Evolutionary conservation across 2,888 invertebrate genomes (phyloP).

Genomic region (Papilio gigon): DNA sequence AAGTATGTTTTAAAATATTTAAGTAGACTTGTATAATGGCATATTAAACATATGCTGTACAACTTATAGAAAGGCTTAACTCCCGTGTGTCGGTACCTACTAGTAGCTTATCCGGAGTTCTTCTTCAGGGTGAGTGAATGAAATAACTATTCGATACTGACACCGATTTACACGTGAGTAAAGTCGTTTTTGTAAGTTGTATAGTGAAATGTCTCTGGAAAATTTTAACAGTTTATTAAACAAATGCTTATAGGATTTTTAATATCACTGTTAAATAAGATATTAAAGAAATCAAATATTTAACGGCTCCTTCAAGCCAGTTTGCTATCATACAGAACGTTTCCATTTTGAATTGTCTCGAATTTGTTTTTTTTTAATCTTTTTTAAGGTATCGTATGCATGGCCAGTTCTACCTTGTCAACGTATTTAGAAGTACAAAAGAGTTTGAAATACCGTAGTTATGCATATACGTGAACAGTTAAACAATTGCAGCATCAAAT

Average conservation of each 20-base stretch:
- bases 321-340: neutral
- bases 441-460: too few species aligned
- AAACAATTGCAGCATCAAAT: conserved; percentile 64
- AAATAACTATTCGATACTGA: too few species aligned
- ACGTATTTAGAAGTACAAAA: neutral
- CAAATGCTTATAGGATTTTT: neutral
- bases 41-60: too few species aligned
- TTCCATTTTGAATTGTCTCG: neutral
- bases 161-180: too few species aligned
- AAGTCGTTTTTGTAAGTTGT: too few species aligned
- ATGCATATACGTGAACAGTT: too few species aligned
- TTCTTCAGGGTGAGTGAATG: too few species aligned
- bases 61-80: too few species aligned
- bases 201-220: too few species aligned
- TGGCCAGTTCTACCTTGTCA: neutral
- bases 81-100: too few species aligned
- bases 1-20: neutral
- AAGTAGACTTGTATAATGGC: too few species aligned
- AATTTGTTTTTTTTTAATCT: neutral
- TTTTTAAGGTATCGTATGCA: neutral
- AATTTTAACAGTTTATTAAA: neutral
- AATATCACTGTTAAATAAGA: neutral
- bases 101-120: too few species aligned
- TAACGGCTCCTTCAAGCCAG: neutral
- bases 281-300: neutral